Conservation (phyloP, 2,113 vertebrate genomes). For the Cyprinodon tularosa region DNA sequence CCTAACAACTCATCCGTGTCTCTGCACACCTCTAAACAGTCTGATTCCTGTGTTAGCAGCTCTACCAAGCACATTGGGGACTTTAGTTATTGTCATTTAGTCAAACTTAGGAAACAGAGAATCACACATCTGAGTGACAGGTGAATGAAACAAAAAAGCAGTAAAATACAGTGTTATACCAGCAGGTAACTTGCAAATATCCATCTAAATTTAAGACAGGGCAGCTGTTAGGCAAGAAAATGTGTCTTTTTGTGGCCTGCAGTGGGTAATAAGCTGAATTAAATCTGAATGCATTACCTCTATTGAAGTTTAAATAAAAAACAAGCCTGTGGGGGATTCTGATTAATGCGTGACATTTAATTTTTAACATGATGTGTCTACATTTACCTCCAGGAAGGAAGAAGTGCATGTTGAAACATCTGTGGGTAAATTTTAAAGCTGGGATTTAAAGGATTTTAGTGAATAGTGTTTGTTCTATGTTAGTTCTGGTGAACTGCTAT, state of each 20-base stretch:
- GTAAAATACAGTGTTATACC: not conserved
- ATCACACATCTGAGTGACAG: not conserved
- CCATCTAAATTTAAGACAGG: not conserved
- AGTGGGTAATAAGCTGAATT: not conserved
- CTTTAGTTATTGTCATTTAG: not conserved
- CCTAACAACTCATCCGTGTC: not conserved
- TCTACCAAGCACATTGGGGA: not conserved
- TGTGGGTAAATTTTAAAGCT: no score
- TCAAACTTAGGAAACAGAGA: not conserved
- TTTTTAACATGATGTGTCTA: constrained; percentile 43
- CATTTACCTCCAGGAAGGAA: constrained; percentile 11
- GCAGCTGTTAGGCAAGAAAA: not conserved
- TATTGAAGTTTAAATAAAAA: constrained; percentile 41
- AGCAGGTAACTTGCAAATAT: not conserved
- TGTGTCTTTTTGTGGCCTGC: not conserved
- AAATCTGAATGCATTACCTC: constrained; percentile 33
- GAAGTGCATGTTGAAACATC: no score
- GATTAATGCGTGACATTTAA: constrained; percentile 59
- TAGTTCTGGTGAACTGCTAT: not conserved
- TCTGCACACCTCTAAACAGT: not conserved
- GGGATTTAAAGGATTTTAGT: no score
- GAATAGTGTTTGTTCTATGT: not conserved
- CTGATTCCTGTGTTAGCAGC: not conserved
- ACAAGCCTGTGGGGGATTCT: constrained; percentile 9
- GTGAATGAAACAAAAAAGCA: not conserved